Conservation (phyloP, 1,140 invertebrate genomes). For the Plodia interpunctella region DNA sequence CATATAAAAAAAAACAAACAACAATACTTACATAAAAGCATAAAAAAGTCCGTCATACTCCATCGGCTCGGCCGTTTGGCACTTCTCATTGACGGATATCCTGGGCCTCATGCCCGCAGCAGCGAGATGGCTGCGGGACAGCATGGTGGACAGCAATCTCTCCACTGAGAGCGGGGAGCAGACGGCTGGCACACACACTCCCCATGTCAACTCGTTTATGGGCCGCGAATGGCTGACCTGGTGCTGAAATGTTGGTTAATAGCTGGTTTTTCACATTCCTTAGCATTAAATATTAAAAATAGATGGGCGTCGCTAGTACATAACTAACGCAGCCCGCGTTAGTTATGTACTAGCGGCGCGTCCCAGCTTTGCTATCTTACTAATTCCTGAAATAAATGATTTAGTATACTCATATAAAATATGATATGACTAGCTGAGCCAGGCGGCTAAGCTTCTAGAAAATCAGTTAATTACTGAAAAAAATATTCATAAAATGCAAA, state of each 20-base stretch:
- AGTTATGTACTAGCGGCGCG: too few relatives aligned
- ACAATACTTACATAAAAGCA: conserved; percentile 67
- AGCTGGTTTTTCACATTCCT: too few relatives aligned
- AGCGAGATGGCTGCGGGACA: conserved; percentile 62
- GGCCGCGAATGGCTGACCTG: conserved; percentile 50
- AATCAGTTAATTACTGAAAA: too few relatives aligned
- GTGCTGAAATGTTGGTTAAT: conserved; percentile 38
- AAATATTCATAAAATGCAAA: too few relatives aligned
- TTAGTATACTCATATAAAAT: too few relatives aligned
- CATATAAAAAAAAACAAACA: neutral
- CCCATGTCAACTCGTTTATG: conserved; percentile 73
- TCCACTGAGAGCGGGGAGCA: conserved; percentile 71
- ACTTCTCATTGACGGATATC: conserved; percentile 49
- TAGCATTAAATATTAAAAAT: too few relatives aligned
- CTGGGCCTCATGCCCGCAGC: conserved; percentile 57
- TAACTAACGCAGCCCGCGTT: too few relatives aligned
- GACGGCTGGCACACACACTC: conserved; percentile 75
- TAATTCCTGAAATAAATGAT: too few relatives aligned
- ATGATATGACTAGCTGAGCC: too few relatives aligned
- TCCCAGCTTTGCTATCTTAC: too few relatives aligned
- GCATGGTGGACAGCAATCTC: conserved; percentile 56
- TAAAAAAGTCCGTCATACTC: conserved; percentile 52
- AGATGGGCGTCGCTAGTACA: too few relatives aligned
- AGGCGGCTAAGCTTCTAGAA: too few relatives aligned
- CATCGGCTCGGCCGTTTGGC: conserved; percentile 44